Conservation (phyloP, 2,113 vertebrate genomes). For the Nothoprocta perdicaria region DNA sequence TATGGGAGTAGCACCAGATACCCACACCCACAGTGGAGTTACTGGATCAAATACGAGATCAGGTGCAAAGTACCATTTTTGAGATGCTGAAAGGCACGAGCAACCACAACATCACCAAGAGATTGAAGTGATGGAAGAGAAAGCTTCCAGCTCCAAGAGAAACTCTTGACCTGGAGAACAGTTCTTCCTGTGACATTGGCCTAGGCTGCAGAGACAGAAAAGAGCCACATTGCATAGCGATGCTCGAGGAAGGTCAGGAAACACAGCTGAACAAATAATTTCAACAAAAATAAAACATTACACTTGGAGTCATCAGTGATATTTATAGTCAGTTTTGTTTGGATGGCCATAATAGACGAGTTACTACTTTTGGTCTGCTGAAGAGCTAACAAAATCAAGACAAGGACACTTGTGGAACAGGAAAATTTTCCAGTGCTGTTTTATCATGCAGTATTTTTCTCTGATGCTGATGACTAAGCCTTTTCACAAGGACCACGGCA, state of each 20-base stretch:
- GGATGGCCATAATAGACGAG: neutral
- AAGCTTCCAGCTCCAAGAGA: neutral
- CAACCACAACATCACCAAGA: neutral
- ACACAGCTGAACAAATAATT: neutral
- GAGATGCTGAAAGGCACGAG: neutral
- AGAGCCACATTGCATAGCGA: neutral
- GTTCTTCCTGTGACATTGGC: neutral
- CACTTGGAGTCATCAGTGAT: neutral
- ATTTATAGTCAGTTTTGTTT: slow-evolving; percentile 14
- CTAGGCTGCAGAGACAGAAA: neutral
- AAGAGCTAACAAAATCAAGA: neutral
- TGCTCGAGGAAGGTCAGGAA: neutral
- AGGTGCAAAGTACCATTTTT: neutral
- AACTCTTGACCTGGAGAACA: neutral
- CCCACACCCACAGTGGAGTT: fast-evolving
- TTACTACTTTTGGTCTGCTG: neutral
- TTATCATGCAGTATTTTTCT: neutral
- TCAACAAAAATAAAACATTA: neutral
- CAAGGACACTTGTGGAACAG: neutral
- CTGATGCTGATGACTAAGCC: slow-evolving; percentile 31
- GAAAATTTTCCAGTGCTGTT: neutral
- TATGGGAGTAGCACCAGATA: fast-evolving
- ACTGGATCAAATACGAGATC: neutral
- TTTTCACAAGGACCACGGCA: slow-evolving; percentile 35
- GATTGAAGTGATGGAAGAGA: neutral